phyloP scores from a whole-genome alignment of 2,888 invertebrate species.

The Stratiomys singularior region DNA sequence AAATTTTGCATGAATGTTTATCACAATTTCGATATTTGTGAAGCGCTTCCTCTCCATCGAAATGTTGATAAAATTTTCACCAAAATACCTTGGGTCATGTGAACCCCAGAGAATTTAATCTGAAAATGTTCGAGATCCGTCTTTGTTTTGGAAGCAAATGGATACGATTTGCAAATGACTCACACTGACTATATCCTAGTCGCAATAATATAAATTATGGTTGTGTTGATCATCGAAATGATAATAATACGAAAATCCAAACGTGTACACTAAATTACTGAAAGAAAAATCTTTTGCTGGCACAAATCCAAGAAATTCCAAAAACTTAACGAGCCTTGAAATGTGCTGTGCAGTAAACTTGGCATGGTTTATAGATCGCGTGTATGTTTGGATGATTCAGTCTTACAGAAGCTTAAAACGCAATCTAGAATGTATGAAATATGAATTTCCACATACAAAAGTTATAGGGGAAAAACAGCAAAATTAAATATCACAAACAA shows the following conservation, averaged over 20 bases:
- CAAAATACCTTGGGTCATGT: too few relatives aligned
- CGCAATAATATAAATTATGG: not conserved
- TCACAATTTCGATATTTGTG: too few relatives aligned
- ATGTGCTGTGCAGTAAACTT: constrained; percentile 32
- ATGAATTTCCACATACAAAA: not conserved
- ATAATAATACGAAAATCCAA: constrained; percentile 3
- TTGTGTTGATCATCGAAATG: not conserved
- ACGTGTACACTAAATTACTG: not conserved
- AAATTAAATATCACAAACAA: not conserved
- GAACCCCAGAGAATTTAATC: too few relatives aligned
- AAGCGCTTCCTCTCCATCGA: too few relatives aligned
- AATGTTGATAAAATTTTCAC: too few relatives aligned
- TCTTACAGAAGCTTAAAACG: not conserved
- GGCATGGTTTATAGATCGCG: constrained; percentile 26
- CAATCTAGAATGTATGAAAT: not conserved
- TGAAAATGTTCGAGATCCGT: not conserved
- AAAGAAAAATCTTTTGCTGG: constrained; percentile 15
- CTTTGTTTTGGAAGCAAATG: constrained; percentile 6
- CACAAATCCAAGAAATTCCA: constrained; percentile 30
- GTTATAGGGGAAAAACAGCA: not conserved
- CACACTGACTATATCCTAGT: not conserved
- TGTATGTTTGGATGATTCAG: not conserved
- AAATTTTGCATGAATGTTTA: too few relatives aligned
- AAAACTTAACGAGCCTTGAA: constrained; percentile 38
- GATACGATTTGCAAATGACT: not conserved